A percentile compares a stretch with the other conserved stretches of the same genome.
phyloP scores from a whole-genome alignment of 1,140 invertebrate species.

The Anoplolepis gracilipes region DNA sequence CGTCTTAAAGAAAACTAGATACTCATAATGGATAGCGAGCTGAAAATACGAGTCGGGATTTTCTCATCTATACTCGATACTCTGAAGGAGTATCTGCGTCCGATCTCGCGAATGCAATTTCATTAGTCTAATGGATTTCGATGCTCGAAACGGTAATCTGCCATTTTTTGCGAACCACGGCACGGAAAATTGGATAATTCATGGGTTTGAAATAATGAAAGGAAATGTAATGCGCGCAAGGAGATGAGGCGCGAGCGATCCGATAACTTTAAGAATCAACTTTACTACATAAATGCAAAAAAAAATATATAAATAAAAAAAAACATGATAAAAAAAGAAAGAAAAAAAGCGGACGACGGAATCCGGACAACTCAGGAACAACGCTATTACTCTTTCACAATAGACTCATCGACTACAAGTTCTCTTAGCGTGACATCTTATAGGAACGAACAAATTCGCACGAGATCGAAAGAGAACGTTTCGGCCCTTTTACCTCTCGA shows the following conservation, averaged over 20 bases:
- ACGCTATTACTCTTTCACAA: constrained; percentile 51
- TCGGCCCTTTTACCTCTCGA: constrained; percentile 26
- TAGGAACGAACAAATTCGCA: constrained; percentile 7
- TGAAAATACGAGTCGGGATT: constrained; percentile 37
- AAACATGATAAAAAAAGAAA: too few species aligned
- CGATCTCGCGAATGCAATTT: constrained; percentile 42
- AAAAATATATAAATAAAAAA: background rate
- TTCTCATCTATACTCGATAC: constrained; percentile 2
- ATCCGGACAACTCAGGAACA: constrained; percentile 47
- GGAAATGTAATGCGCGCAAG: constrained; percentile 31
- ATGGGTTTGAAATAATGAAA: constrained; percentile 50
- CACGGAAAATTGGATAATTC: constrained; percentile 46
- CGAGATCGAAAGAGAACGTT: background rate
- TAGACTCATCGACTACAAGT: constrained; percentile 19
- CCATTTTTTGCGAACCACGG: constrained; percentile 28
- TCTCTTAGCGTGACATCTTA: constrained; percentile 20
- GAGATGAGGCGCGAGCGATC: constrained; percentile 15
- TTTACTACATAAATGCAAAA: background rate
- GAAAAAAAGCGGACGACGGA: background rate
- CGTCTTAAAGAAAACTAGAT: background rate
- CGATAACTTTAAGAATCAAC: constrained; percentile 37
- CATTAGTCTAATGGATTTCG: constrained; percentile 70
- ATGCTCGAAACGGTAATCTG: constrained; percentile 53
- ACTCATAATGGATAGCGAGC: background rate
- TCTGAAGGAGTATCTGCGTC: background rate